These are phyloP conservation scores for Chaetogeoica ovagalla DNA, from an alignment of 2,888 invertebrate genomes.

Conservation along the genomic window DNA sequence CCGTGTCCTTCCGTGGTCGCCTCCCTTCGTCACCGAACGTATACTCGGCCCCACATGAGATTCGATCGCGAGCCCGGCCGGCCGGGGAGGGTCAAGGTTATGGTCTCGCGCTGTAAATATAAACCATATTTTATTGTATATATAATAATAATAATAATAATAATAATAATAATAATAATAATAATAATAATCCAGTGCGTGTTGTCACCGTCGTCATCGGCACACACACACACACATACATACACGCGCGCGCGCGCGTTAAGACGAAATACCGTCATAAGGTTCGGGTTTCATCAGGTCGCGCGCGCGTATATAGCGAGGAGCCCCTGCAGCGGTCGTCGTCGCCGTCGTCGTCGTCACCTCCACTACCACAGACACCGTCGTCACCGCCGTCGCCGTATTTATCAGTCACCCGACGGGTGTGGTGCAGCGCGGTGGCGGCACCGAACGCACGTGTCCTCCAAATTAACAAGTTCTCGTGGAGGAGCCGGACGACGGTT, in stretches of 20 bases:
- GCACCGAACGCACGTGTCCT: conserved; percentile 34
- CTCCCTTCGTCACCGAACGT: too few relatives aligned
- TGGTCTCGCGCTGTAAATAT: neutral
- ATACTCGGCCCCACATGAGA: too few relatives aligned
- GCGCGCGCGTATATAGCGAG: neutral
- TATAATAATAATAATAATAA: too few relatives aligned
- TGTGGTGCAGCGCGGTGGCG: neutral
- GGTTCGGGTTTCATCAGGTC: conserved; percentile 26
- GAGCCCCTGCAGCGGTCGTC: neutral
- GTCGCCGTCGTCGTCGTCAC: neutral
- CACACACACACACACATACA: too few relatives aligned
- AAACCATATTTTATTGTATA: too few relatives aligned
- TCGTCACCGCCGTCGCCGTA: neutral
- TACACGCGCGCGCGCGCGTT: too few relatives aligned
- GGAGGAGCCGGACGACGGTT: conserved; percentile 50
- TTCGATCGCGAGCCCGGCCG: too few relatives aligned
- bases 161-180: too few relatives aligned
- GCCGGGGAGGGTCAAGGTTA: conserved; percentile 43
- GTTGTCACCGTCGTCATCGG: neutral
- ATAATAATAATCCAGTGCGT: too few relatives aligned
- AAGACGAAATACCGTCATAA: conserved; percentile 19
- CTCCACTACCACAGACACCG: neutral
- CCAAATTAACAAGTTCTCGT: conserved; percentile 25
- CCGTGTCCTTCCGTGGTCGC: too few relatives aligned
- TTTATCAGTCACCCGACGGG: neutral